Percentiles rank a stretch among this genome's conserved stretches.
Evolutionary conservation across 2,797 vertebrate species (phyloP).

Genomic region (Toxotes lorentzi): DNA sequence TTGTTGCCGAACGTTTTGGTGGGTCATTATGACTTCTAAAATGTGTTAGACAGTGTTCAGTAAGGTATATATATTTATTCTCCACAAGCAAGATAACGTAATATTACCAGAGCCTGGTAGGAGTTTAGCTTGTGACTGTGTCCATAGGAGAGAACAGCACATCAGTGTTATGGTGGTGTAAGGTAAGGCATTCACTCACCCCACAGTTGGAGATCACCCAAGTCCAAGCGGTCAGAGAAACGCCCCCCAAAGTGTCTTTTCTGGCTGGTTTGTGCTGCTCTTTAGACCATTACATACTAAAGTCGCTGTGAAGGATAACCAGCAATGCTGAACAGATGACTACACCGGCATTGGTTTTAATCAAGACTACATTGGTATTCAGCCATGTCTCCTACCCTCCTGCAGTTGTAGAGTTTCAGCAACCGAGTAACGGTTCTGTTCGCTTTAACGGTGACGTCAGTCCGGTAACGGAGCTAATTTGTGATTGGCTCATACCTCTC

Average conservation of each 20-base stretch:
- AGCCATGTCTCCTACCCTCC: conserved; percentile 41
- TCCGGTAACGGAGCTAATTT: conserved; percentile 9
- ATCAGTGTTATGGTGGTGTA: conserved; percentile 25
- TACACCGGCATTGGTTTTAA: conserved; percentile 7
- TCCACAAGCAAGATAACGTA: background rate
- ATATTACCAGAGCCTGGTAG: background rate
- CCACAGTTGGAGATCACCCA: conserved; percentile 69
- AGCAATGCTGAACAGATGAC: background rate
- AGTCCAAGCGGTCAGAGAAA: conserved; percentile 49
- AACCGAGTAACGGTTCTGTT: conserved; percentile 78
- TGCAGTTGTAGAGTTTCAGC: conserved; percentile 70
- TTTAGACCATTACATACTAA: background rate
- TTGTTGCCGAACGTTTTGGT: background rate
- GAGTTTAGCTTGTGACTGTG: conserved; percentile 9
- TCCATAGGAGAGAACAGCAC: background rate
- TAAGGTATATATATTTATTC: background rate
- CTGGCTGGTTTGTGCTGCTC: background rate
- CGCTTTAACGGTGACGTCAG: conserved; percentile 86
- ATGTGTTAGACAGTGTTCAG: background rate
- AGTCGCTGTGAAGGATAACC: background rate
- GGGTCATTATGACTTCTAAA: background rate
- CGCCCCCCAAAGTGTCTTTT: conserved; percentile 53
- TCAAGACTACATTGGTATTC: conserved; percentile 22
- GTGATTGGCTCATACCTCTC: conserved; percentile 74
- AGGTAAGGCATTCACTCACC: conserved; percentile 76